Evolutionary conservation across 2,113 vertebrate genomes (phyloP).

Genomic region (Paedocypris sp.): DNA sequence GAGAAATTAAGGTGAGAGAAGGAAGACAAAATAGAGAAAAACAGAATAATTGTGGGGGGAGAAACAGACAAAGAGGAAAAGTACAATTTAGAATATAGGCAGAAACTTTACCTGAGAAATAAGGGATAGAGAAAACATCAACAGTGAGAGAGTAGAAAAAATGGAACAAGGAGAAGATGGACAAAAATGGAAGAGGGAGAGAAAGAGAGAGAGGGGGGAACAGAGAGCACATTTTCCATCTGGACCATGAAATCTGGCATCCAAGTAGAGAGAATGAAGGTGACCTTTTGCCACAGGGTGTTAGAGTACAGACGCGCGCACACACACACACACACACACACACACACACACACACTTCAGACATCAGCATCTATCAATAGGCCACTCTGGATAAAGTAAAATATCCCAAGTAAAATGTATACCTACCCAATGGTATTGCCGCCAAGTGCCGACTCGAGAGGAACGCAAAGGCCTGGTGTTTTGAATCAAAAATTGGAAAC

Average conservation of each 20-base stretch:
- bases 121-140: too few species aligned
- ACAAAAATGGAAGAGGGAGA: slow-evolving; percentile 9
- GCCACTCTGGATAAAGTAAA: not conserved
- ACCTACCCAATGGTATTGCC: not conserved
- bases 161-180: slow-evolving; percentile 13
- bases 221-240: not conserved
- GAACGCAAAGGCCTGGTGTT: too few species aligned
- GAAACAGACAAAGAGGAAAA: too few species aligned
- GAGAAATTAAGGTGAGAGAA: too few species aligned
- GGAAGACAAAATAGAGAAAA: too few species aligned
- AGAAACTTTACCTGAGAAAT: too few species aligned
- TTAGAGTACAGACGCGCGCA: not conserved
- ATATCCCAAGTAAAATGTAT: not conserved
- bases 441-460: not conserved
- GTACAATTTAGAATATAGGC: too few species aligned
- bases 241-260: slow-evolving; percentile 22
- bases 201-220: not conserved
- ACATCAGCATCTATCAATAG: not conserved
- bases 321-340: slow-evolving; percentile 13
- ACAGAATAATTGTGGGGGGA: too few species aligned
- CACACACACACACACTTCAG: slow-evolving; percentile 13
- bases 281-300: slow-evolving; percentile 4
- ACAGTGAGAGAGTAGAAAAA: too few species aligned
- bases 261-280: slow-evolving; percentile 19
- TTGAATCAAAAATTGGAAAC: too few species aligned